Evolutionary conservation across 2,113 vertebrate species (phyloP).

Genomic region (Brachypodius melanocephalos): DNA sequence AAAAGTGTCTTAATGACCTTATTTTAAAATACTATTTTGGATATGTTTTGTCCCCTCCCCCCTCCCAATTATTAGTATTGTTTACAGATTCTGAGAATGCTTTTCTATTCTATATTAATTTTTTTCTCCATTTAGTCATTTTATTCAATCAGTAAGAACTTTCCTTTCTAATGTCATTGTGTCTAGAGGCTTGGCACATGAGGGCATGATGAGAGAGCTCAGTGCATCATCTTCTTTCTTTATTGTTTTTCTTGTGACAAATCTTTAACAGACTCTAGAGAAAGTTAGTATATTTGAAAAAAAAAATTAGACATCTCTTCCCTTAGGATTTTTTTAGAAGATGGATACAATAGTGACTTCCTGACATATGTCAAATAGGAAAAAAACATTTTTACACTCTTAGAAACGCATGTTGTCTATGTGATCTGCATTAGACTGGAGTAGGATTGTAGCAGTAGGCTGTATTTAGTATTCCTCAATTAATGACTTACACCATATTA

Average conservation of each 20-base stretch:
- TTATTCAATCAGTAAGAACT: not conserved
- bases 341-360: not conserved
- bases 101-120: not conserved
- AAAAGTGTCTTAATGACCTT: not conserved
- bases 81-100: not conserved
- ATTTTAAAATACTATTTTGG: not conserved
- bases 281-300: not conserved
- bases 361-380: not conserved
- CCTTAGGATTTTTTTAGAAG: not conserved
- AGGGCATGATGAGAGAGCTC: not conserved
- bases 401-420: not conserved
- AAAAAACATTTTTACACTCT: not conserved
- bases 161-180: not conserved
- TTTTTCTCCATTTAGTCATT: not conserved
- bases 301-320: not conserved
- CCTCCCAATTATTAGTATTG: not conserved
- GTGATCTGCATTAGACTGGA: not conserved
- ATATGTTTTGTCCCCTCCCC: fast-evolving
- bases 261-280: not conserved
- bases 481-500: not conserved
- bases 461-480: not conserved
- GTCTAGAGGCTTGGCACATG: not conserved
- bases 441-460: not conserved
- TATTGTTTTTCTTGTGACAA: not conserved
- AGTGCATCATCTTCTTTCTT: not conserved